These are phyloP conservation scores for Euplagia quadripunctaria DNA, from an alignment of 2,888 invertebrate genomes.

Conservation along the genomic window DNA sequence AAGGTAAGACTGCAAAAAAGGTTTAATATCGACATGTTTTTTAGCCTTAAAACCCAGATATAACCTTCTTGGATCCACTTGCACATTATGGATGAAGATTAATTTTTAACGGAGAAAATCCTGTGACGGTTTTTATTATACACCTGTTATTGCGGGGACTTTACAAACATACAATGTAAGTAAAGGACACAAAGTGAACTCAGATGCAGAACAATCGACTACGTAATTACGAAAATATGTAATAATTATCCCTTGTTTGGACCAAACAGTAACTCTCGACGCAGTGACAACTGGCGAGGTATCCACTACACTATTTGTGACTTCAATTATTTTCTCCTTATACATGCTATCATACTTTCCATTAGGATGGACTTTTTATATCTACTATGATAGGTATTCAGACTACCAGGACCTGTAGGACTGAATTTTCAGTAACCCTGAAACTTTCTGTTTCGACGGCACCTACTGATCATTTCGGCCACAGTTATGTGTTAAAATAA, in stretches of 20 bases:
- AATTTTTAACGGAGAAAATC: no score
- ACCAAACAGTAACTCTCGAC: background rate
- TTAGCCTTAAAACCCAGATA: no score
- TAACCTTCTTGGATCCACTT: background rate
- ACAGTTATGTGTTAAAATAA: background rate
- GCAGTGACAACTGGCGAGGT: no score
- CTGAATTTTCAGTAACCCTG: background rate
- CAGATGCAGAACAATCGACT: no score
- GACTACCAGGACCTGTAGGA: no score
- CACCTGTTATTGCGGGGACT: background rate
- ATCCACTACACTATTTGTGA: no score
- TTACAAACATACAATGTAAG: background rate
- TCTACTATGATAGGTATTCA: no score
- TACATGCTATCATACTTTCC: background rate
- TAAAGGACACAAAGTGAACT: background rate
- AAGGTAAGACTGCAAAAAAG: no score
- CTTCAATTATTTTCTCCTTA: background rate
- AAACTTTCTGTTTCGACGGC: background rate
- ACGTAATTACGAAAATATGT: background rate
- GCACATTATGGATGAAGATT: background rate
- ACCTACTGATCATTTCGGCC: background rate
- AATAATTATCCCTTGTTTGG: background rate
- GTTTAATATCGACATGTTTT: background rate
- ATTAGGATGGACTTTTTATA: background rate
- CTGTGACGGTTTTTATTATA: no score